These are phyloP conservation scores for Myotis daubentonii DNA, from an alignment of 2,797 vertebrate genomes.

Conservation along the genomic window DNA sequence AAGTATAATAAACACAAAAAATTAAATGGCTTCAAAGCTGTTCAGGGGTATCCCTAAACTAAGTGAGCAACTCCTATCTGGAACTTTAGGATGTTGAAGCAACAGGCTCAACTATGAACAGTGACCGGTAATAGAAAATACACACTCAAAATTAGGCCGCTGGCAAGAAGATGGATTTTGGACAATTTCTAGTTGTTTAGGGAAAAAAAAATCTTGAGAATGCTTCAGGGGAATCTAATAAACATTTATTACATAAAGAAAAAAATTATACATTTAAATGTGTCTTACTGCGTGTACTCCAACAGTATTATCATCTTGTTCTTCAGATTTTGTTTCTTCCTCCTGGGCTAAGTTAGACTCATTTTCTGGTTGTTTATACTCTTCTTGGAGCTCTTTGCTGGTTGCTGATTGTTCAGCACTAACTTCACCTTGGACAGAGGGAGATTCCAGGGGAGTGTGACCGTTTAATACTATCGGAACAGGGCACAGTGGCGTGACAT, in stretches of 20 bases:
- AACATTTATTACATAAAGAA: not conserved
- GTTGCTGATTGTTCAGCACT: not conserved
- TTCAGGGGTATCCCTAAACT: not conserved
- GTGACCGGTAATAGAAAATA: not conserved
- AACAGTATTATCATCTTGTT: conserved; percentile 2
- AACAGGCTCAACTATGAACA: not conserved
- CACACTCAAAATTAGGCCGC: not conserved
- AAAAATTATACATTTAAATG: not conserved
- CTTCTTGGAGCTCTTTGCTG: conserved; percentile 7
- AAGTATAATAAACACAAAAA: not conserved
- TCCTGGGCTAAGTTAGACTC: not conserved
- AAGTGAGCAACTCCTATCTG: not conserved
- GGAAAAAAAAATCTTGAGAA: not conserved
- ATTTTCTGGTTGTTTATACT: not conserved
- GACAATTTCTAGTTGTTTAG: not conserved
- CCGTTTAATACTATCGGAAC: conserved; percentile 27
- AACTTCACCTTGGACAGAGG: not conserved
- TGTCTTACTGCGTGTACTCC: conserved; percentile 65
- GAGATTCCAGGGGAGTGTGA: accelerated
- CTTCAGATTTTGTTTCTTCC: conserved; percentile 75
- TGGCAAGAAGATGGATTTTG: not conserved
- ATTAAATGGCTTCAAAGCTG: not conserved
- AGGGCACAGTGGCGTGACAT: conserved; percentile 86
- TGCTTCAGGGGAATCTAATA: not conserved
- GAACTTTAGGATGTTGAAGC: not conserved